Percentiles rank a stretch among this genome's conserved stretches.
Evolutionary conservation across 2,113 vertebrate genomes (phyloP).

Genomic region (Globicephala melas): DNA sequence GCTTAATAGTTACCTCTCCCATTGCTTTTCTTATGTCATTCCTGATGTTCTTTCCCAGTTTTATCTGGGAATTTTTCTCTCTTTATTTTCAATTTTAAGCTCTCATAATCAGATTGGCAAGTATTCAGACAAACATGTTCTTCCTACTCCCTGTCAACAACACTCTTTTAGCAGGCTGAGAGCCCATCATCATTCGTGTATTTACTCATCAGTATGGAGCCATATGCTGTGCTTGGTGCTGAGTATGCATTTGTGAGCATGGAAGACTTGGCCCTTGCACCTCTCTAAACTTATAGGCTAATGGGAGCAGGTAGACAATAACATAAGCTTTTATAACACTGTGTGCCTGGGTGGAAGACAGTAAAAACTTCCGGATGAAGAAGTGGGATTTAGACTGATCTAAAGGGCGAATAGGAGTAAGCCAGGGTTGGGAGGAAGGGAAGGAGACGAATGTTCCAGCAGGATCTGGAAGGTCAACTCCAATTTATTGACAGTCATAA

Average conservation of each 20-base stretch:
- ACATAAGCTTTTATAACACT: not conserved
- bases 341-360: not conserved
- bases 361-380: not conserved
- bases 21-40: not conserved
- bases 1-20: not conserved
- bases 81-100: constrained; percentile 4
- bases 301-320: not conserved
- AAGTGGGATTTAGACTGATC: not conserved
- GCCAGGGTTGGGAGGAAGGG: not conserved
- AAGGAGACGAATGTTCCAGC: not conserved
- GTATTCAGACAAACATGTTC: not conserved
- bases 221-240: not conserved
- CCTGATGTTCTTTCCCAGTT: not conserved
- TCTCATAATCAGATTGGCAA: not conserved
- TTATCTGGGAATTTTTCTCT: not conserved
- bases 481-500: not conserved
- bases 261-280: not conserved
- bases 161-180: not conserved
- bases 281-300: not conserved
- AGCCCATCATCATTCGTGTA: not conserved
- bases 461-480: not conserved
- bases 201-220: not conserved
- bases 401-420: not conserved
- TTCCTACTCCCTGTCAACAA: not conserved
- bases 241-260: not conserved